Evolutionary conservation across 2,113 vertebrate species (phyloP).

Genomic region (Lathamus discolor): DNA sequence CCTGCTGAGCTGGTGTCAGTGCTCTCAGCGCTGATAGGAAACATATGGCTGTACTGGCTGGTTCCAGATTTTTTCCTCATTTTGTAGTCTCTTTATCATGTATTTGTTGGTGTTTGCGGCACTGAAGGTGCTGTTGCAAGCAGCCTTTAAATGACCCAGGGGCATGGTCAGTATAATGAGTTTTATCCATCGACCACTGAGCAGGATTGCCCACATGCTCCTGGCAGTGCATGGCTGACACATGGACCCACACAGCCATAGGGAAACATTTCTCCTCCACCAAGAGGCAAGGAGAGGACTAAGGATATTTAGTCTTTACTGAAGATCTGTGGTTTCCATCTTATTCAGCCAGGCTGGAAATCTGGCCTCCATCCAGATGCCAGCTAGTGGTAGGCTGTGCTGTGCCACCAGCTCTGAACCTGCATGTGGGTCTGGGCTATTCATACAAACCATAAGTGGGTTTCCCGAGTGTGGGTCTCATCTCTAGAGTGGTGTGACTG

Average conservation of each 20-base stretch:
- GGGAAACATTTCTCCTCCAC: neutral
- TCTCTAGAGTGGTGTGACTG: neutral
- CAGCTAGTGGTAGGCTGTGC: neutral
- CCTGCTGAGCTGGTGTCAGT: neutral
- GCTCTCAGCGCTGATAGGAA: neutral
- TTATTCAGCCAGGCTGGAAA: neutral
- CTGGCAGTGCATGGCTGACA: accelerated
- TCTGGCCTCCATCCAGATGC: neutral
- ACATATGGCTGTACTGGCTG: neutral
- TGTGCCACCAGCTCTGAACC: neutral
- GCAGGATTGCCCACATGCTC: neutral
- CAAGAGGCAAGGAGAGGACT: neutral
- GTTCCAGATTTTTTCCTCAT: neutral
- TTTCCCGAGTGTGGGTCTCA: neutral
- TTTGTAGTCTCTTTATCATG: neutral
- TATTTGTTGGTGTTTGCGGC: neutral
- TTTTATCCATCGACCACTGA: neutral
- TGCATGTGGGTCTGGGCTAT: accelerated
- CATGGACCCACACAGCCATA: accelerated
- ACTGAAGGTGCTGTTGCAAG: neutral
- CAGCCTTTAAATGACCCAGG: neutral
- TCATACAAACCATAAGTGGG: neutral
- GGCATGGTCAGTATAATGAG: neutral
- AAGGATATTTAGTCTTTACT: neutral
- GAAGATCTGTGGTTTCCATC: neutral